phyloP scores from a whole-genome alignment of 2,797 vertebrate species.

The Chelidonichthys spinosus region DNA sequence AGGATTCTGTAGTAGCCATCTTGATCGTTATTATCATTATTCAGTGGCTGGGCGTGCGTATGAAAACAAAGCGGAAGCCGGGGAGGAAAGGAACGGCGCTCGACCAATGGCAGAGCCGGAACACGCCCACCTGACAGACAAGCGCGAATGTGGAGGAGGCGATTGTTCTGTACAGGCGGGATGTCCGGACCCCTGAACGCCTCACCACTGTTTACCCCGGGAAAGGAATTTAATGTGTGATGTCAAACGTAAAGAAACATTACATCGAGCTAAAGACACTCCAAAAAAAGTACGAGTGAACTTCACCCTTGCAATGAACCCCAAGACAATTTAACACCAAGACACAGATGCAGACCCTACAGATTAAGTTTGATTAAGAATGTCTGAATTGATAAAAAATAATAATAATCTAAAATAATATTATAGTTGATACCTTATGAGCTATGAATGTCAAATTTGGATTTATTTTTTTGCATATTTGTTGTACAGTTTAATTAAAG shows the following conservation, averaged over 20 bases:
- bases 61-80: conserved; percentile 75
- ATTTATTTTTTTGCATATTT: too few relatives aligned
- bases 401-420: too few relatives aligned
- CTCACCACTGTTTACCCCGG: conserved; percentile 4
- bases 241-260: neutral
- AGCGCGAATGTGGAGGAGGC: conserved; percentile 73
- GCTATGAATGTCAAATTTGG: too few relatives aligned
- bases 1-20: conserved; percentile 84
- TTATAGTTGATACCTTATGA: too few relatives aligned
- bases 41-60: conserved; percentile 80
- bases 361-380: neutral
- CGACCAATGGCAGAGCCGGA: conserved; percentile 72
- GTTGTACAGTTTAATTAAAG: too few relatives aligned
- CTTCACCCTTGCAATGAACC: too few relatives aligned
- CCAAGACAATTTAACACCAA: neutral
- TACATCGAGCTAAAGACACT: neutral
- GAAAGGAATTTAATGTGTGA: too few relatives aligned
- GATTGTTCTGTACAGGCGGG: conserved; percentile 69
- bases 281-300: neutral
- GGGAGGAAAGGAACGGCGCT: conserved; percentile 47
- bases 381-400: neutral
- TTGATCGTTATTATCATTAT: conserved; percentile 87
- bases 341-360: neutral
- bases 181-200: conserved; percentile 26
- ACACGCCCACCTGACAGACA: conserved; percentile 72